Conservation (phyloP, 2,113 vertebrate genomes). For the Gila orcuttii region DNA sequence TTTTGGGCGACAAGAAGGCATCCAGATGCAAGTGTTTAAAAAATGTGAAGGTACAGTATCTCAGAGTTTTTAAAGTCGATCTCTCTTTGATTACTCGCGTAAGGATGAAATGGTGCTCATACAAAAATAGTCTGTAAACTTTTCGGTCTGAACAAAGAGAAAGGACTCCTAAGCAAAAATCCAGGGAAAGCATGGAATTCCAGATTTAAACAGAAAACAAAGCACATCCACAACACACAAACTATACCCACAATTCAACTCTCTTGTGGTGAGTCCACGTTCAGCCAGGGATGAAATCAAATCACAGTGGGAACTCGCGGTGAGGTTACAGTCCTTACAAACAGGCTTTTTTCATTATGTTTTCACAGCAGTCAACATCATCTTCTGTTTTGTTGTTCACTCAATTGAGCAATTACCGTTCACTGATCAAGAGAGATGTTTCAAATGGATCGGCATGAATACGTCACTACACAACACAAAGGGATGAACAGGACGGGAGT, state of each 20-base stretch:
- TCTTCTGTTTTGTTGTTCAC: not conserved
- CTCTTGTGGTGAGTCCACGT: conserved; percentile 10
- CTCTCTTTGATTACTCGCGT: not conserved
- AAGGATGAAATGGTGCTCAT: not conserved
- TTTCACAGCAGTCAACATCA: conserved; percentile 20
- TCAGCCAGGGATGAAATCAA: conserved; percentile 27
- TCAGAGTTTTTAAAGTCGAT: not conserved
- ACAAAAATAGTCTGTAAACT: conserved; percentile 23
- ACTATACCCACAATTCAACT: conserved; percentile 10
- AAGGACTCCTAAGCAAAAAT: conserved; percentile 11
- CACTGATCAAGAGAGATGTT: conserved; percentile 24
- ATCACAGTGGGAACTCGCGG: conserved; percentile 28
- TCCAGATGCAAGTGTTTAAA: not conserved
- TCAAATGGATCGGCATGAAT: conserved; percentile 22
- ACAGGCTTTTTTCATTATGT: not conserved
- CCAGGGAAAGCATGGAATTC: not conserved
- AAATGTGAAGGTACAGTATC: not conserved
- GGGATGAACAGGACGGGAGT: conserved; percentile 9
- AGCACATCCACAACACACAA: not conserved
- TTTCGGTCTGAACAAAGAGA: conserved; percentile 9
- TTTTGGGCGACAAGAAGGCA: not conserved
- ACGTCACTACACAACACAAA: conserved; percentile 38
- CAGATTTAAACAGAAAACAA: not conserved
- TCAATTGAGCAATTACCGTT: conserved; percentile 33
- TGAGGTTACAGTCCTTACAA: conserved; percentile 18